Conservation (phyloP, 2,113 vertebrate species). For the Cochlearius cochlearius region DNA sequence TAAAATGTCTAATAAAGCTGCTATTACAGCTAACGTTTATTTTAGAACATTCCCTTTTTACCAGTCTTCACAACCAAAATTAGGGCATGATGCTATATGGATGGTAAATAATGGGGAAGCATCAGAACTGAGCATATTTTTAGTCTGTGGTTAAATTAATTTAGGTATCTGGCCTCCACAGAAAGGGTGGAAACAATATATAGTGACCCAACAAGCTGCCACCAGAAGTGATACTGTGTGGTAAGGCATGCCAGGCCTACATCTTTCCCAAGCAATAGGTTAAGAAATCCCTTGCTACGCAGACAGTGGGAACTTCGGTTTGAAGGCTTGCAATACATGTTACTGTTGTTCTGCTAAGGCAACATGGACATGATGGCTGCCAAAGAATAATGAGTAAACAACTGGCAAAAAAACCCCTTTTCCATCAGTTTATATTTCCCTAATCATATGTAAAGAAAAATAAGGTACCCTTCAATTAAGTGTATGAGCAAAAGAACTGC, state of each 20-base stretch:
- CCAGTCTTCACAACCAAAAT: neutral
- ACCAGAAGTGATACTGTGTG: neutral
- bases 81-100: neutral
- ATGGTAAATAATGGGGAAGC: neutral
- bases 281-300: neutral
- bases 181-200: neutral
- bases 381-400: neutral
- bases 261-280: neutral
- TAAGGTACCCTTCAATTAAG: neutral
- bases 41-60: neutral
- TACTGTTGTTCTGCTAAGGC: neutral
- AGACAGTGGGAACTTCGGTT: neutral
- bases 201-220: neutral
- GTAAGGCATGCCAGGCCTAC: fast-evolving
- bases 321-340: neutral
- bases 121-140: neutral
- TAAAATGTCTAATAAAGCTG: neutral
- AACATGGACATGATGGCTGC: neutral
- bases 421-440: neutral
- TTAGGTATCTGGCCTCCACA: neutral
- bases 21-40: neutral
- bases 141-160: neutral
- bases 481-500: neutral
- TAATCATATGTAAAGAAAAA: neutral
- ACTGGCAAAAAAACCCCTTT: neutral